Evolutionary conservation across 2,113 vertebrate species (phyloP).

Genomic region (Carassius carassius): DNA sequence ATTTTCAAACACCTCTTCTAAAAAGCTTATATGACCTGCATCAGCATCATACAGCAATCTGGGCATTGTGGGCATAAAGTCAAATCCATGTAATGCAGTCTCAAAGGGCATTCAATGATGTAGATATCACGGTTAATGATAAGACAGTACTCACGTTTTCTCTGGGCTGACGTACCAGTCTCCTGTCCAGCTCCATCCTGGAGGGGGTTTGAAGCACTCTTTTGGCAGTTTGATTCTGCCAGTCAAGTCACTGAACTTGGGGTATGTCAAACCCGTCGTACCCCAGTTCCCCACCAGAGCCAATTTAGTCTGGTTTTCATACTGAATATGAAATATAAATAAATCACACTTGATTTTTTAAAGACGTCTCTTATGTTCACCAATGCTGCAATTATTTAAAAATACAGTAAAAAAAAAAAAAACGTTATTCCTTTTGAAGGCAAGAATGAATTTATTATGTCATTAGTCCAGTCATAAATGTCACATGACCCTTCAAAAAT

Average conservation of each 20-base stretch:
- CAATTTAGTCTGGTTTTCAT: constrained; percentile 96
- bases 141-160: constrained; percentile 84
- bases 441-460: no score
- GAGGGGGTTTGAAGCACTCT: constrained; percentile 88
- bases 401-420: no score
- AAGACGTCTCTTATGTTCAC: not conserved
- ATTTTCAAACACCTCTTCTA: constrained; percentile 96
- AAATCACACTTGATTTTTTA: not conserved
- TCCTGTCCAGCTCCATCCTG: constrained; percentile 90
- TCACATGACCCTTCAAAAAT: not conserved
- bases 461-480: no score
- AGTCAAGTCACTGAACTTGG: constrained; percentile 90
- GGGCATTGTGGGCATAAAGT: not conserved
- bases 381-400: not conserved
- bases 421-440: no score
- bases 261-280: constrained; percentile 90
- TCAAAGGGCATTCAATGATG: not conserved
- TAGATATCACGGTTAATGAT: not conserved
- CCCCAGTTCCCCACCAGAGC: constrained; percentile 95
- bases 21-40: constrained; percentile 91
- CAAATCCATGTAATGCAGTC: not conserved
- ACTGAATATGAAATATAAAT: constrained; percentile 70
- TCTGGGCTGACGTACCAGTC: constrained; percentile 96
- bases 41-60: constrained; percentile 88
- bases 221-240: constrained; percentile 89